Conservation (phyloP, 2,888 invertebrate species). For the Cryptus armator region DNA sequence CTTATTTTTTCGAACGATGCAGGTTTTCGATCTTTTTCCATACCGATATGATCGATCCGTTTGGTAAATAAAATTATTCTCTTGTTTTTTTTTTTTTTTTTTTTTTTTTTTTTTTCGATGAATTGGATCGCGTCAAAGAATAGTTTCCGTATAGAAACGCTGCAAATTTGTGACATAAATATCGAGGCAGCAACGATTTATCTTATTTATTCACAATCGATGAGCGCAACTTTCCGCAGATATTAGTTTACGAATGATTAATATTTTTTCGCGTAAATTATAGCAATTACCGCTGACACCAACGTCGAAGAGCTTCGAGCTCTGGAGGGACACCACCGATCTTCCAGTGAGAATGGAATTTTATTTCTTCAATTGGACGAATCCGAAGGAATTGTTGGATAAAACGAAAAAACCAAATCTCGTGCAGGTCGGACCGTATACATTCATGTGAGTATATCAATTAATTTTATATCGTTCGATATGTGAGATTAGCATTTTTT, state of each 20-base stretch:
- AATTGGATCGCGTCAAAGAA: too few species aligned
- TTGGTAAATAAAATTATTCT: too few species aligned
- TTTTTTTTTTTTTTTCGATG: too few species aligned
- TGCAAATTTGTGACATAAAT: too few species aligned
- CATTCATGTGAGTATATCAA: conserved; percentile 81
- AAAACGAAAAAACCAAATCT: conserved; percentile 87
- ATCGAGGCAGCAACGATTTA: too few species aligned
- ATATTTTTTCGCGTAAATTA: neutral
- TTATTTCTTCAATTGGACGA: conserved; percentile 93
- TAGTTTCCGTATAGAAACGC: too few species aligned
- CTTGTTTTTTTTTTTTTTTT: too few species aligned
- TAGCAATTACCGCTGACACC: conserved; percentile 89
- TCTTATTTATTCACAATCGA: too few species aligned
- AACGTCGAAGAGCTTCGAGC: conserved; percentile 87
- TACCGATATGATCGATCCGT: too few species aligned
- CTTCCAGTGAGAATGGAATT: conserved; percentile 89
- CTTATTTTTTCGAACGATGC: neutral
- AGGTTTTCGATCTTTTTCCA: too few species aligned
- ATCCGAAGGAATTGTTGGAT: conserved; percentile 87
- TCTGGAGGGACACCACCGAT: conserved; percentile 89
- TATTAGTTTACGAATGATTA: neutral
- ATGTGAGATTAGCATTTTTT: neutral
- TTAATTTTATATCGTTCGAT: conserved; percentile 5
- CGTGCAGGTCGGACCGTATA: conserved; percentile 84
- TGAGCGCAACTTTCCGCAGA: too few species aligned